A percentile compares a stretch with the other conserved stretches of the same genome.
phyloP scores from a whole-genome alignment of 2,113 vertebrate genomes.

The Cacatua alba region DNA sequence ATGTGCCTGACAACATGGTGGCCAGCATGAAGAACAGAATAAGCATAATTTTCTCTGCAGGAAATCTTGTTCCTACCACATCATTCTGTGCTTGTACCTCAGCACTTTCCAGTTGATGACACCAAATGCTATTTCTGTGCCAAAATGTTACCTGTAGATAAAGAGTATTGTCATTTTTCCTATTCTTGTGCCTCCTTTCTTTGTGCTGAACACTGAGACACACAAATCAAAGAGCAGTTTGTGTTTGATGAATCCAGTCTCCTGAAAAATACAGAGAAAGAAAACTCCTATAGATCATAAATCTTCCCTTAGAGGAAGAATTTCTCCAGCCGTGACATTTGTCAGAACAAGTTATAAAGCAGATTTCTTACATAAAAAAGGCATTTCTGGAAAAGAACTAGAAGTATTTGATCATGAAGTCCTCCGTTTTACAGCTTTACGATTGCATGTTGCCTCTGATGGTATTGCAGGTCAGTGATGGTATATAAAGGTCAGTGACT shows the following conservation, averaged over 20 bases:
- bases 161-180: not conserved
- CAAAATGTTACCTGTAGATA: not conserved
- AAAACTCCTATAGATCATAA: not conserved
- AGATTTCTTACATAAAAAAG: conserved; percentile 5
- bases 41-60: not conserved
- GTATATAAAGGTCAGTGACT: not conserved
- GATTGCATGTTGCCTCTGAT: not conserved
- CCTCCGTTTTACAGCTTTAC: not conserved
- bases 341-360: not conserved
- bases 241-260: not conserved
- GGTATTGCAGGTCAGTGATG: not conserved
- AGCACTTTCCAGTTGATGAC: conserved; percentile 4
- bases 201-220: not conserved
- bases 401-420: not conserved
- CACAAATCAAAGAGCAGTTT: conserved; percentile 13
- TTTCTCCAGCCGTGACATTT: not conserved
- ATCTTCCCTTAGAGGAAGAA: not conserved
- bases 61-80: not conserved
- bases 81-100: not conserved
- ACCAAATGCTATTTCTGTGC: not conserved
- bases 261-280: not conserved
- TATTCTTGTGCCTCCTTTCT: not conserved
- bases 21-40: not conserved
- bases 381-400: not conserved
- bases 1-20: not conserved